Percentiles rank a stretch among this genome's conserved stretches.
Evolutionary conservation across 1,140 invertebrate species (phyloP).

Genomic region (Hylaeus anthracinus): DNA sequence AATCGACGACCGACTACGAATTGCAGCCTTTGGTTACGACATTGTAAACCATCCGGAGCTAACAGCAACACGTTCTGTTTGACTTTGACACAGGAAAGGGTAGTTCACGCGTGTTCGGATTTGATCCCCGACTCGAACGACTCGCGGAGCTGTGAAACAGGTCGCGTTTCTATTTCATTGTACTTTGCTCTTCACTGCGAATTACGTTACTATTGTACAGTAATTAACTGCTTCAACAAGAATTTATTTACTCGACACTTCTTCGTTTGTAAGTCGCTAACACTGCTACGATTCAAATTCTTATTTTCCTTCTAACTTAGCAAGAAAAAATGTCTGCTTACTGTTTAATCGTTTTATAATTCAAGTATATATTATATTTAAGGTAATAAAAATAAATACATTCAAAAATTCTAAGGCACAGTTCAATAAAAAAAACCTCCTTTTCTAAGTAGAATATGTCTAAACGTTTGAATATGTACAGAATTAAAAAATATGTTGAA

Average conservation of each 20-base stretch:
- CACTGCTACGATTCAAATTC: not conserved
- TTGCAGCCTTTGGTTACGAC: not conserved
- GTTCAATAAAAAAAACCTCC: too few species aligned
- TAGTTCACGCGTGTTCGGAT: not conserved
- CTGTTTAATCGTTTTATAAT: too few species aligned
- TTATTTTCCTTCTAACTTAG: too few species aligned
- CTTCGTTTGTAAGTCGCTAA: not conserved
- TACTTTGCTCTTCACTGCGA: conserved; percentile 8
- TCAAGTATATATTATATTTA: too few species aligned
- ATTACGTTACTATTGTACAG: conserved; percentile 13
- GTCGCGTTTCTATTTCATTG: conserved; percentile 45
- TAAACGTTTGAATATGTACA: too few species aligned
- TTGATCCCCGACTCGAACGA: not conserved
- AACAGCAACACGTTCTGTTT: not conserved
- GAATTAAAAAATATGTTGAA: too few species aligned
- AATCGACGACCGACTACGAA: conserved; percentile 30
- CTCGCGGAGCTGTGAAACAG: conserved; percentile 31
- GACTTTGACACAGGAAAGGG: conserved; percentile 19
- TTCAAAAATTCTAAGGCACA: too few species aligned
- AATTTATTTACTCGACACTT: not conserved
- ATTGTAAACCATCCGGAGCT: not conserved
- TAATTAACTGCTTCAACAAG: conserved; percentile 19
- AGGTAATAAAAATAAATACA: too few species aligned
- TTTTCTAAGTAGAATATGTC: too few species aligned
- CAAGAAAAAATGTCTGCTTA: too few species aligned